Base-by-base conservation (phyloP, 2,888 invertebrate species). In the Matsumyia berberina region DNA sequence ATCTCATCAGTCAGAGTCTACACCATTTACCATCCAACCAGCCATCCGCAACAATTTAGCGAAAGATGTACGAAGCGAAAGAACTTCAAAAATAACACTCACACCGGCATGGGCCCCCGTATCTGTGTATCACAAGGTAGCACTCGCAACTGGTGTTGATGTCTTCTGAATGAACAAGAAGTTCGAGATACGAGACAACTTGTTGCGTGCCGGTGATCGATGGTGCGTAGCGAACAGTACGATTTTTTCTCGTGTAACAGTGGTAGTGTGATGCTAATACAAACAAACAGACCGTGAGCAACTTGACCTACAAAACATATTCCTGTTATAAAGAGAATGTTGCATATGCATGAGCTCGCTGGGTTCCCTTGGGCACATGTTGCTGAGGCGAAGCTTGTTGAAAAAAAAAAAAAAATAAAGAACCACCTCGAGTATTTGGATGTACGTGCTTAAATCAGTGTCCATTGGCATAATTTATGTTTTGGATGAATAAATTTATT, bases 301-400 rank as follows among this genome's bases (percentile, higher is more conserved):
- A 91, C 91, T 90, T 91, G 91, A 91, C 91, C 90, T 88, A 89
- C 88, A 89, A 89, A 90, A 89, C 88, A 90, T 90, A 90, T 90
- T 91, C 90, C 91, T 90, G 90, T 91, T 91, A 91, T 91, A 44
- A n/a, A 24, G 17, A 58, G 53, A 70, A 85, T 85, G 85, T 85
- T 85, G 85, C 85, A 60, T 85, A 76, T 74, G 70, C 74, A 85
- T 76, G 55, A 66, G 74, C 15, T 46, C 70, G 53, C 42, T 69
- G 58, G 57, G 55, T 67, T 69, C 72, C 24, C 33, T 67, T 51
- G 37, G 74, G 33, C 6, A 60, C 85, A 85, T 85, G 80, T 72
- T 85, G 85, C 85, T 12, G 70, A 55, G 53, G 44, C 57, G 53
- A 35, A 37, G 44, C 66, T 46, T 55, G 37, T n/a, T n/a, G n/a